Percentiles rank a stretch among this genome's conserved stretches.
Evolutionary conservation across 2,113 vertebrate genomes (phyloP).

Genomic region (Diadophis punctatus): DNA sequence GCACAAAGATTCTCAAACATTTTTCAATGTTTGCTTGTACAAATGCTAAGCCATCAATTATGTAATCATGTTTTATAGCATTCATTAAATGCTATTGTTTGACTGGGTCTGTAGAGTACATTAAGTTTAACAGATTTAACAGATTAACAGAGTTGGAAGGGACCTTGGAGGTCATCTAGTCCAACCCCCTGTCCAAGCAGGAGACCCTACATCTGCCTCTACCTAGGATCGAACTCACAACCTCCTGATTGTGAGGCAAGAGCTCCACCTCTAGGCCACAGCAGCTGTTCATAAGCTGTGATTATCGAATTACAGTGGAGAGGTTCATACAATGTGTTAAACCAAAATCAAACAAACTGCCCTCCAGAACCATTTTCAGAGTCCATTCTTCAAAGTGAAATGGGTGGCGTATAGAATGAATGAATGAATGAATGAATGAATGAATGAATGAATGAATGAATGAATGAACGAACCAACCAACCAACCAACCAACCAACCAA

Average conservation of each 20-base stretch:
- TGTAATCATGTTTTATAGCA: neutral
- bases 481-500: too few species aligned
- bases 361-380: neutral
- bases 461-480: too few species aligned
- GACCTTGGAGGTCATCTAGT: too few species aligned
- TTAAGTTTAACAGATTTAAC: too few species aligned
- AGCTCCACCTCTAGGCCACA: too few species aligned
- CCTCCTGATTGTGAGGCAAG: too few species aligned
- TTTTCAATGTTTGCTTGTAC: neutral
- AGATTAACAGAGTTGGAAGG: too few species aligned
- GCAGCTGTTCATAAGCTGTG: neutral
- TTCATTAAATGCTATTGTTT: neutral
- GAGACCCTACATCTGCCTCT: too few species aligned
- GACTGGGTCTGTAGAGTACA: neutral
- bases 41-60: neutral
- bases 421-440: neutral
- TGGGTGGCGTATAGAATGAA: neutral
- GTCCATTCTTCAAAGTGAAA: neutral
- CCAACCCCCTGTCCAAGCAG: too few species aligned
- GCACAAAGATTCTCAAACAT: neutral
- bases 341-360: neutral
- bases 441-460: too few species aligned
- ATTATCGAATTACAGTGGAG: neutral
- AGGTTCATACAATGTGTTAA: neutral
- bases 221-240: too few species aligned